Base-by-base conservation (phyloP, 2,797 vertebrate genomes). In the Hybognathus amarus region DNA sequence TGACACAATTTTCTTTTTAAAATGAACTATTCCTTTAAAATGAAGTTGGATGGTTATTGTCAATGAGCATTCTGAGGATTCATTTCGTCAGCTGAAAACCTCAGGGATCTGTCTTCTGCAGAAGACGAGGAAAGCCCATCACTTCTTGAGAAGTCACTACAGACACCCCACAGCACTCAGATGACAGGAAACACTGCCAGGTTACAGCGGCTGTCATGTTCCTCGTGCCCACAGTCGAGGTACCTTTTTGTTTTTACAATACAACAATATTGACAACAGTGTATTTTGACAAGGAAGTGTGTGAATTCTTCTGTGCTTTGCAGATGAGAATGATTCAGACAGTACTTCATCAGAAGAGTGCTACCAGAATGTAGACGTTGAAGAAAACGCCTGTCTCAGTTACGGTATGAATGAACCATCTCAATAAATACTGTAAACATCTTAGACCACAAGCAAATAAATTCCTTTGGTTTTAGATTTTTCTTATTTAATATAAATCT, bases 321-420 rank as follows among this genome's bases (percentile, higher is more conserved):
- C 2, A 27, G 77, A 83, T 33, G 64, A 63, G 1, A 61, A 42
- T 38, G 87, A 89, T 75, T 87, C 91, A 42, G 89, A 82, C 33
- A 89, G 90, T 80, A 88, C 89, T 6, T 90, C 88, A 15, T 90
- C 90, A 30, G 90, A 82, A 6, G 89, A 89, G 50, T 86, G 47
- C 30, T 90, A 90, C 56, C 80, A 88, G 77, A 90, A 89, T 74
- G 47, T 20, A 15, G 80, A 70, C 54, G 24, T 27, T 4, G 30
- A 74, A n/a, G 42, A 8, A 6, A 76, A 85, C 42, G 52, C 54
- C 27, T 36, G 33, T 63, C 42, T 47, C 10, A 36, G 56, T 27
- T 64, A 80, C 84, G 66, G 88, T 90, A 54, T 75, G 81, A 36
- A 36, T 64, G 15, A 81, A 81, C 5, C 11, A 40, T 24, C 10